Conservation (phyloP, 2,888 invertebrate genomes). For the Scotopteryx bipunctaria region DNA sequence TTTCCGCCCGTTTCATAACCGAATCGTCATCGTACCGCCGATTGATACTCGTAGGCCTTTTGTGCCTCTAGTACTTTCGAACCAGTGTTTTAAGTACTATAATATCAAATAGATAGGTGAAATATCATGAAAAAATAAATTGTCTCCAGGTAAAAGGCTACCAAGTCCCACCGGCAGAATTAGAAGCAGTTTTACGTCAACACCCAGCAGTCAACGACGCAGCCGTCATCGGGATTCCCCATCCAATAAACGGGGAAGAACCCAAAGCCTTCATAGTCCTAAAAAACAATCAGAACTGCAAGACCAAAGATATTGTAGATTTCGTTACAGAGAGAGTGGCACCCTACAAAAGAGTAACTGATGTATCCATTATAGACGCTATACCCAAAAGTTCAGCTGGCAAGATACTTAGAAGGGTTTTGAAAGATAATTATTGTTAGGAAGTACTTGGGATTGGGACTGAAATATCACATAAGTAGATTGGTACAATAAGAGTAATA, state of each 20-base stretch:
- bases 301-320: conserved; percentile 82
- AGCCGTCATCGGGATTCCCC: conserved; percentile 91
- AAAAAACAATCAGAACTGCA: conserved; percentile 49
- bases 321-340: conserved; percentile 88
- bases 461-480: no score
- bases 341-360: conserved; percentile 88
- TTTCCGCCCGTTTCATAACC: no score
- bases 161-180: conserved; percentile 95
- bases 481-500: no score
- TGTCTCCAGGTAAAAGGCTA: conserved; percentile 85
- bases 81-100: no score
- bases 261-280: conserved; percentile 90
- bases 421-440: conserved; percentile 72
- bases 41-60: no score
- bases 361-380: conserved; percentile 86
- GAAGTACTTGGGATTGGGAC: neutral
- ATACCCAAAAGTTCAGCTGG: conserved; percentile 91
- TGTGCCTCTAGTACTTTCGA: no score
- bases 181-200: conserved; percentile 89
- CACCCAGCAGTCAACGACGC: conserved; percentile 91
- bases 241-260: conserved; percentile 87
- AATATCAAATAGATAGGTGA: no score
- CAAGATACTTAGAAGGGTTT: conserved; percentile 88
- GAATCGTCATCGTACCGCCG: no score
- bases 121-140: neutral